Evolutionary conservation across 2,113 vertebrate species (phyloP), one percentile per base, ranked within the genome.

Genomic region (Dipodomys ordii): DNA sequence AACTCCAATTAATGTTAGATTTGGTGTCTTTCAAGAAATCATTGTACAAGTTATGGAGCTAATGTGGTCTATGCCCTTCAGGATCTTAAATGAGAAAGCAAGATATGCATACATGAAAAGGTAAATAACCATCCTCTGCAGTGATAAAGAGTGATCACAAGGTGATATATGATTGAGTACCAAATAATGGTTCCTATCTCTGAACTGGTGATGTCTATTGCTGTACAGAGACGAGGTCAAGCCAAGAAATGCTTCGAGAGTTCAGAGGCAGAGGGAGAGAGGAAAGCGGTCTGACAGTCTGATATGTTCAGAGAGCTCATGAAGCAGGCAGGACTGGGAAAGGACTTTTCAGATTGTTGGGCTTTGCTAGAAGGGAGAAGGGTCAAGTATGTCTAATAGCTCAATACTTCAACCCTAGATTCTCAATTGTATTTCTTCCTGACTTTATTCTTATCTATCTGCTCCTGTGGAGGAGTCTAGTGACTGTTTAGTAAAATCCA

Each of bases 111-210:
- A 90, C 86, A 92, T 77, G 62, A 91, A 92, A 95, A 96, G 60
- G 90, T 95, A 95, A 92, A 92, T 94, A 88, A 95, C 90, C n/a
- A 25, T 77, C n/a, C 53, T 79, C 94, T 83, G 95, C 86, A 93
- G 92, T 87, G 78, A 94, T 93, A 90, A 95, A 93, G 86, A 92
- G 91, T 71, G 71, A 92, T 93, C 67, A 74, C 76, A 93, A 90
- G 84, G 72, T 77, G 93, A 90, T 88, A 88, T 28, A 86, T 32
- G 79, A 90, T 60, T 89, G 89, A 94, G n/a, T 84, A 83, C 78
- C 81, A 94, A 93, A 96, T 90, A 62, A 93, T 83, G 53, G 67
- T 20, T 73, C 60, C 28, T 64, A 32, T 79, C 60, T 95, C 90
- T 83, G 74, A 82, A 83, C 39, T 80, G 83, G 91, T 94, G 86